Percentiles rank a stretch among this genome's conserved stretches.
These are phyloP conservation scores for Peromyscus eremicus DNA, from an alignment of 2,797 vertebrate species.

Conservation along the genomic window DNA sequence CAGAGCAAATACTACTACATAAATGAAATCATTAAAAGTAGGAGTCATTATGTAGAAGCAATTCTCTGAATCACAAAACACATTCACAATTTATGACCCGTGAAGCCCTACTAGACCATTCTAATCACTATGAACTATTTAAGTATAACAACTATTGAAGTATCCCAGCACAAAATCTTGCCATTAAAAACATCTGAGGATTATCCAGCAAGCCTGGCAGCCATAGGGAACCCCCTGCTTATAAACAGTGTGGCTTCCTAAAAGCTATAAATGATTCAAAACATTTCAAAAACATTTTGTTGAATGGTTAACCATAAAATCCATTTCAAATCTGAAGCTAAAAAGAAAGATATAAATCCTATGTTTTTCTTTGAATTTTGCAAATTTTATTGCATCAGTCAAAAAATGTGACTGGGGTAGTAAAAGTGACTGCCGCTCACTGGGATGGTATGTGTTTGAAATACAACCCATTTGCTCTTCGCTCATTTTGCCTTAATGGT, in stretches of 20 bases:
- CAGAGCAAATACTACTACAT: no score
- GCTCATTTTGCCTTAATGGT: constrained; percentile 85
- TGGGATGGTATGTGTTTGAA: constrained; percentile 90
- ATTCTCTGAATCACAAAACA: constrained; percentile 63
- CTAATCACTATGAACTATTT: constrained; percentile 68
- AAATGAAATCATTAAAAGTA: constrained; percentile 59
- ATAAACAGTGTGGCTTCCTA: constrained; percentile 72
- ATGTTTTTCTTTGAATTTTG: constrained; percentile 88
- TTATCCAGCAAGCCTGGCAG: constrained; percentile 40
- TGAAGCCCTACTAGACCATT: constrained; percentile 54
- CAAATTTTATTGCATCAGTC: constrained; percentile 89
- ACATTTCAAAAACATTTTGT: constrained; percentile 84
- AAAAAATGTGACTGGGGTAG: constrained; percentile 87
- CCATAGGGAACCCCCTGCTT: constrained; percentile 54
- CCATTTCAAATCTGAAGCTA: constrained; percentile 86
- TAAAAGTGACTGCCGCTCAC: constrained; percentile 87
- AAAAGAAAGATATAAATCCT: constrained; percentile 83
- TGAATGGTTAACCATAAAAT: constrained; percentile 82
- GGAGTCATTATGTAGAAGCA: constrained; percentile 1
- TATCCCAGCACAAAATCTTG: constrained; percentile 71
- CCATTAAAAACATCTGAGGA: constrained; percentile 59
- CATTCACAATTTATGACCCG: constrained; percentile 70
- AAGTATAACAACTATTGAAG: constrained; percentile 65
- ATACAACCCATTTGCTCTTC: constrained; percentile 90
- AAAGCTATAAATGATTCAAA: constrained; percentile 82